These are phyloP conservation scores for Acestrorhynchus altus DNA, from an alignment of 2,797 vertebrate species.

Conservation along the genomic window DNA sequence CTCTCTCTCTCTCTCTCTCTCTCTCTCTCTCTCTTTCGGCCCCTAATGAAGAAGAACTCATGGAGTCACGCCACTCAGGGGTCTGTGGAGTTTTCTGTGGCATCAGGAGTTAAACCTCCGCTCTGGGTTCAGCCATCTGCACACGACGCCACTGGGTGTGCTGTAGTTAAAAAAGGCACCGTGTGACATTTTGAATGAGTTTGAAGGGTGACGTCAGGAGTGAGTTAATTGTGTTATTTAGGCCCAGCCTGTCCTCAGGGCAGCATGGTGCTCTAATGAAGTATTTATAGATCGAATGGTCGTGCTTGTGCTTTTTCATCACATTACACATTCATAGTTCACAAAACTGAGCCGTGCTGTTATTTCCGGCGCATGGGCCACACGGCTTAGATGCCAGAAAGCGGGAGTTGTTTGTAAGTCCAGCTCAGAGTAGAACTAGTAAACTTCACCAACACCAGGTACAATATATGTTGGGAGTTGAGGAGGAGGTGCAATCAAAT, in stretches of 20 bases:
- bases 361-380: conserved; percentile 38
- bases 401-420: conserved; percentile 1
- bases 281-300: conserved; percentile 46
- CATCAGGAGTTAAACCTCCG: not conserved
- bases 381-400: not conserved
- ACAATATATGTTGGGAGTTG: no score
- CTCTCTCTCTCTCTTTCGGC: not conserved
- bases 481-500: no score
- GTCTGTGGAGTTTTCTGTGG: not conserved
- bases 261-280: conserved; percentile 28
- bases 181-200: conserved; percentile 32
- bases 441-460: not conserved
- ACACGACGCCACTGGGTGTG: conserved; percentile 1
- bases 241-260: conserved; percentile 37
- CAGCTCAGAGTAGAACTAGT: not conserved
- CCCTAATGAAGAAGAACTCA: conserved; percentile 6
- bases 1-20: not conserved
- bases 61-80: not conserved
- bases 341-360: conserved; percentile 41
- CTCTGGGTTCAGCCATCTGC: not conserved
- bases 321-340: conserved; percentile 30
- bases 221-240: conserved; percentile 56
- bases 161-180: not conserved
- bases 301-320: conserved; percentile 22
- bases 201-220: conserved; percentile 22